phyloP scores from a whole-genome alignment of 1,140 invertebrate genomes.

The Aphis craccivora region DNA sequence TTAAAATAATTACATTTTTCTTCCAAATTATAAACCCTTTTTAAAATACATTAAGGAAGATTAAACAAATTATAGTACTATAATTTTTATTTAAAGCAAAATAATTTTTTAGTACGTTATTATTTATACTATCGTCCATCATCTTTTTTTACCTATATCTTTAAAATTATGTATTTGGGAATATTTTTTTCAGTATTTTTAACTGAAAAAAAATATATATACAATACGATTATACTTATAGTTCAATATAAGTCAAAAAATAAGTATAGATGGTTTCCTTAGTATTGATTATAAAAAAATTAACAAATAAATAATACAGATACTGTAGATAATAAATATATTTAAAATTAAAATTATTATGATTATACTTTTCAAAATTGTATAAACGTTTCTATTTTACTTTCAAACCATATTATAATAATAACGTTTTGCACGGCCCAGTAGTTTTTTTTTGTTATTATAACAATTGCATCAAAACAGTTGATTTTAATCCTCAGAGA shows the following conservation, averaged over 20 bases:
- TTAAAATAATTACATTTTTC: not conserved
- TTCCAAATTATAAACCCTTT: not conserved
- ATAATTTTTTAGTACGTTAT: not conserved
- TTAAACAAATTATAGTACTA: not conserved
- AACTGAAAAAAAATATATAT: not conserved
- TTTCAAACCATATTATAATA: conserved; percentile 30
- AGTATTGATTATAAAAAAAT: not conserved
- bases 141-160: not conserved
- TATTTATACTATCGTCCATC: no score
- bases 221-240: not conserved
- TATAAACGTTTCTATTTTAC: conserved; percentile 27
- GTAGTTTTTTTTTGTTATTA: conserved; percentile 29
- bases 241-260: not conserved
- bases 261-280: not conserved
- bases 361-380: conserved; percentile 25
- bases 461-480: conserved; percentile 31
- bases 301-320: not conserved
- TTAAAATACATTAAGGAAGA: not conserved
- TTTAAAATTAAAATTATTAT: conserved; percentile 30
- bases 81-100: not conserved
- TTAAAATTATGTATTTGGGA: not conserved
- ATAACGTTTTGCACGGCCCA: conserved; percentile 45
- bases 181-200: not conserved
- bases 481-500: conserved; percentile 1
- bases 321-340: not conserved